Percentiles rank a stretch among this genome's conserved stretches.
Evolutionary conservation across 2,888 invertebrate genomes (phyloP).

Genomic region (Monochamus alternatus): DNA sequence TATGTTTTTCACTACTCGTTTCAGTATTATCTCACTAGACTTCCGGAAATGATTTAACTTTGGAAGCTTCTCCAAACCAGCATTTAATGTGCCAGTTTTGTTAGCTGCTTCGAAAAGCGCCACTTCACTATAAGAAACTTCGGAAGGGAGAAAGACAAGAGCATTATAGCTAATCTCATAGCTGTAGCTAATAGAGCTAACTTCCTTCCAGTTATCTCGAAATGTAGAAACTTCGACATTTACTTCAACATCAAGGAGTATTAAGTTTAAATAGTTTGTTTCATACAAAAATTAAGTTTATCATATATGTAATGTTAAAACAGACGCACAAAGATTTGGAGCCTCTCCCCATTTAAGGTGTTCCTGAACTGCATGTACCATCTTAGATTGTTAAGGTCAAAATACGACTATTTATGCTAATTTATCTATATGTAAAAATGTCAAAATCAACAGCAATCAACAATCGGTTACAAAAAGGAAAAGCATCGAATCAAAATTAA

Average conservation of each 20-base stretch:
- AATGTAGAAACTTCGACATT: background rate
- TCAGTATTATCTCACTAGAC: background rate
- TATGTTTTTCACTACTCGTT: background rate
- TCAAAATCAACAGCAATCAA: too few relatives aligned
- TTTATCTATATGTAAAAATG: too few relatives aligned
- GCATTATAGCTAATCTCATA: constrained; percentile 9
- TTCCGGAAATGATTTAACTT: constrained; percentile 5
- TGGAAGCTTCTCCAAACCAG: constrained; percentile 1
- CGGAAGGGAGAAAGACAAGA: background rate
- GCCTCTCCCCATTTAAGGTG: too few relatives aligned
- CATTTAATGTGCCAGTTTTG: constrained; percentile 18
- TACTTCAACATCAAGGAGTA: background rate
- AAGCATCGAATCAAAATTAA: too few relatives aligned
- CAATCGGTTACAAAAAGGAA: too few relatives aligned
- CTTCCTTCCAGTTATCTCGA: background rate
- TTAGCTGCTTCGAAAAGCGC: constrained; percentile 7
- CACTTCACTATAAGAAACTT: constrained; percentile 5
- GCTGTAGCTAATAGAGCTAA: background rate
- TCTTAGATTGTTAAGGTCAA: too few relatives aligned
- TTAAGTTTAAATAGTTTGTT: background rate
- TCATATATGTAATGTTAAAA: too few relatives aligned
- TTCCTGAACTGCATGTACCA: too few relatives aligned
- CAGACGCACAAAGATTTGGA: too few relatives aligned
- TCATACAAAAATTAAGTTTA: too few relatives aligned
- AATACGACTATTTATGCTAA: too few relatives aligned